phyloP scores from a whole-genome alignment of 2,888 invertebrate genomes.

The Sarcophaga caerulescens region DNA sequence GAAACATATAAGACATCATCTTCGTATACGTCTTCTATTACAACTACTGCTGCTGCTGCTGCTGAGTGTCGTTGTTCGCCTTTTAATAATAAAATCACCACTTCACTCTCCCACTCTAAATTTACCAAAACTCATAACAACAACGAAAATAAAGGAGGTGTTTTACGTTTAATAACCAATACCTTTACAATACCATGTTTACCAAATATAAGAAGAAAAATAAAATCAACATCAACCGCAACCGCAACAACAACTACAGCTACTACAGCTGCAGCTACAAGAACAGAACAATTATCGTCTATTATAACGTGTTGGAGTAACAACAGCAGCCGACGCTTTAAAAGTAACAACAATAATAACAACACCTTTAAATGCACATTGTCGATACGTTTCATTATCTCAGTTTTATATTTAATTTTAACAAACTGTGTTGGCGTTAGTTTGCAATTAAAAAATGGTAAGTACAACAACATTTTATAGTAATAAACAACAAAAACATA shows the following conservation, averaged over 20 bases:
- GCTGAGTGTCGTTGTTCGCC: neutral
- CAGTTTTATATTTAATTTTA: constrained; percentile 69
- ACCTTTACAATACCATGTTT: constrained; percentile 26
- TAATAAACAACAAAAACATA: neutral
- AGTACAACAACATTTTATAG: constrained; percentile 53
- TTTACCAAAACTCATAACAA: too few relatives aligned
- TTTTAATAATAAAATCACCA: neutral
- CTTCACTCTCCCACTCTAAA: neutral
- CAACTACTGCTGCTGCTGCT: too few relatives aligned
- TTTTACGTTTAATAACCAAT: neutral
- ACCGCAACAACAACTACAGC: constrained; percentile 19
- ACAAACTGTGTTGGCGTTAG: constrained; percentile 71
- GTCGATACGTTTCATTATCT: constrained; percentile 64
- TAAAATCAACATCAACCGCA: neutral
- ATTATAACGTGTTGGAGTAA: constrained; percentile 13
- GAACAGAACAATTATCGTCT: constrained; percentile 23
- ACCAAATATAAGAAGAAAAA: constrained; percentile 39
- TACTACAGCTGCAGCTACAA: constrained; percentile 16
- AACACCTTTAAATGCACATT: constrained; percentile 59
- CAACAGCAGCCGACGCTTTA: neutral
- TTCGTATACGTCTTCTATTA: neutral
- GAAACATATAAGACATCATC: constrained; percentile 22
- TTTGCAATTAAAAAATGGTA: constrained; percentile 72
- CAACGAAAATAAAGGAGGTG: neutral
- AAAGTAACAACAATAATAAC: constrained; percentile 16